Base-by-base conservation (phyloP, 2,113 vertebrate species). In the Columbina picui region DNA sequence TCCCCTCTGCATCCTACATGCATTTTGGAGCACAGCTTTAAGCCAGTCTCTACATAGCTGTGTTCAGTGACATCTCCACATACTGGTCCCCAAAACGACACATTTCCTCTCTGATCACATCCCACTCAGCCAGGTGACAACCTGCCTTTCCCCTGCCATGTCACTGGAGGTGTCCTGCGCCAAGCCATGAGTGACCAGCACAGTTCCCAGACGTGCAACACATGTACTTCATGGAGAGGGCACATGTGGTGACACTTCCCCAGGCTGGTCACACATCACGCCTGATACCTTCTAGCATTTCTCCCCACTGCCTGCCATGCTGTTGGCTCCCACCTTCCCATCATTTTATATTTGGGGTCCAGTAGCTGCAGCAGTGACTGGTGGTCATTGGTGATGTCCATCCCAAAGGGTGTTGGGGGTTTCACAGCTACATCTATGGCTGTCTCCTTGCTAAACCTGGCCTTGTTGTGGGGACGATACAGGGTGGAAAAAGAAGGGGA, bases 201-300 rank as follows among this genome's bases (percentile, higher is more conserved):
- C 4, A 10, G n/a, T 12, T 91, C 45, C 38, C 21, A 60, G 45
- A 49, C 10, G 5, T 12, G 16, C 41, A 63, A 59, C 10, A 23
- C 18, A 1, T 39, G 4, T 16, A 19, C n/a, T 50, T 59, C 22
- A 4, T 29, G 60, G 84, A 61, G 55, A 65, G 21, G n/a, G 61
- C 19, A 25, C 39, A 6, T 0, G 0, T 53, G 56, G 29, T 67
- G 53, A 56, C 47, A 4, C 41, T 61, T 41, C 26, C 21, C 26
- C 41, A 34, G 39, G 17, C 76, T 94, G 70, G 61, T 39, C 30
- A 16, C 16, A 7, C 3, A 15, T 59, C 34, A 38, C 21, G 5
- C 45, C 50, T 78, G 59, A 25, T 22, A 6, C 19, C 36, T 70
- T 14, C 41, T 20, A 15, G 25, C 32, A 18, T 87, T 84, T 70